Evolutionary conservation across 2,113 vertebrate genomes (phyloP).

Genomic region (Panthera tigris): DNA sequence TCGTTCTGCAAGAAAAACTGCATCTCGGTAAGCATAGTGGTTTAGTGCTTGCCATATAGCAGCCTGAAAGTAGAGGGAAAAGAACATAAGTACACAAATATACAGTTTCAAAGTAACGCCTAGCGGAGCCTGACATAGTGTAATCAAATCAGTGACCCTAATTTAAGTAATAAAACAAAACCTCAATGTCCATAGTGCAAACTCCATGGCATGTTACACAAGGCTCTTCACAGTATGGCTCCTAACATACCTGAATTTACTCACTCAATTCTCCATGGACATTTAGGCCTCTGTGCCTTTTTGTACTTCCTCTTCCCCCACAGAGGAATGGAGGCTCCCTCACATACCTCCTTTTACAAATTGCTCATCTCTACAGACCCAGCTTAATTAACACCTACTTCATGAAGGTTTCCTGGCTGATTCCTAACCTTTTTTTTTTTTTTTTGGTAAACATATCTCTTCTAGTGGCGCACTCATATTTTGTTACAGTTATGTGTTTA

Average conservation of each 20-base stretch:
- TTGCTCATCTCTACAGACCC: not conserved
- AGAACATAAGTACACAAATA: not conserved
- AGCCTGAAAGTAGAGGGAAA: conserved; percentile 85
- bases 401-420: not conserved
- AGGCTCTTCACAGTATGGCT: not conserved
- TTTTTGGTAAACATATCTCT: not conserved
- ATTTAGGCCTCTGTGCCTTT: not conserved
- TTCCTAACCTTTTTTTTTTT: not conserved
- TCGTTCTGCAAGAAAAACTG: conserved; percentile 93
- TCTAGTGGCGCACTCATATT: not conserved
- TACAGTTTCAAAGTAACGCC: not conserved
- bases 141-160: not conserved
- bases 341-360: not conserved
- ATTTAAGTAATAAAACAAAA: conserved; percentile 54
- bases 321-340: not conserved
- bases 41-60: conserved; percentile 96
- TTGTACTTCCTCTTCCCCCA: not conserved
- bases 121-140: not conserved
- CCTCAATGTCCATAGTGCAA: not conserved
- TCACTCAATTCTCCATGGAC: not conserved
- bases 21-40: conserved; percentile 94
- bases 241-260: not conserved
- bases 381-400: not conserved
- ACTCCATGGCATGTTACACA: not conserved
- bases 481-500: not conserved